These are phyloP conservation scores for Phaenicophaeus curvirostris DNA, from an alignment of 2,797 vertebrate species.

Conservation along the genomic window DNA sequence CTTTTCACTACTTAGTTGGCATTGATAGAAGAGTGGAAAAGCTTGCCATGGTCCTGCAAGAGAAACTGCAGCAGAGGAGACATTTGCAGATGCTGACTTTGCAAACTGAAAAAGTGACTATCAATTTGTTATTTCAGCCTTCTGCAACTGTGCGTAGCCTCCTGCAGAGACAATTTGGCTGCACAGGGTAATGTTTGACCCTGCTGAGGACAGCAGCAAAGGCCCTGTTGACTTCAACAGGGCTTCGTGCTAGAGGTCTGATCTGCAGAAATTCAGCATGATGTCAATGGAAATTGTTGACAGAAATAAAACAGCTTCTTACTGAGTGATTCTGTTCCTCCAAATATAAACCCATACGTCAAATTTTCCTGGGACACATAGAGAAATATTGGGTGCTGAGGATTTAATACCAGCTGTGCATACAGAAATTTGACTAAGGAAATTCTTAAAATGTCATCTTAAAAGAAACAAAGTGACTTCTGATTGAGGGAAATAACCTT, in stretches of 20 bases:
- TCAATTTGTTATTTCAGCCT: not conserved
- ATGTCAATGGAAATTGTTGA: not conserved
- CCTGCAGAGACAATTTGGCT: not conserved
- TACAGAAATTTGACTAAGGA: not conserved
- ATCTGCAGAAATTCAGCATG: not conserved
- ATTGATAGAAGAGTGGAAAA: not conserved
- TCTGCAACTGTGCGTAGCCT: not conserved
- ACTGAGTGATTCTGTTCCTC: not conserved
- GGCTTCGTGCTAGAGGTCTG: not conserved
- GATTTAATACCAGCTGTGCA: not conserved
- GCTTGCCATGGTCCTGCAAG: not conserved
- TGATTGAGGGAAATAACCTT: fast-evolving
- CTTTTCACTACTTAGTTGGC: not conserved
- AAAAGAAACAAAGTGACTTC: not conserved
- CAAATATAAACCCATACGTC: not conserved
- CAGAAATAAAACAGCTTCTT: not conserved
- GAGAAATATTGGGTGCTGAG: not conserved
- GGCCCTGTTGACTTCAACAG: not conserved
- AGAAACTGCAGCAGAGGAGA: not conserved
- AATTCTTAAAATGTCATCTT: not conserved
- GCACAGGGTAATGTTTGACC: not conserved
- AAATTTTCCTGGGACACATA: not conserved
- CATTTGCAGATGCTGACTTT: not conserved
- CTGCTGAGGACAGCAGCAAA: not conserved
- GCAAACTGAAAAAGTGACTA: not conserved